Base-by-base conservation (phyloP, 2,113 vertebrate species). In the Rhinoderma darwinii region DNA sequence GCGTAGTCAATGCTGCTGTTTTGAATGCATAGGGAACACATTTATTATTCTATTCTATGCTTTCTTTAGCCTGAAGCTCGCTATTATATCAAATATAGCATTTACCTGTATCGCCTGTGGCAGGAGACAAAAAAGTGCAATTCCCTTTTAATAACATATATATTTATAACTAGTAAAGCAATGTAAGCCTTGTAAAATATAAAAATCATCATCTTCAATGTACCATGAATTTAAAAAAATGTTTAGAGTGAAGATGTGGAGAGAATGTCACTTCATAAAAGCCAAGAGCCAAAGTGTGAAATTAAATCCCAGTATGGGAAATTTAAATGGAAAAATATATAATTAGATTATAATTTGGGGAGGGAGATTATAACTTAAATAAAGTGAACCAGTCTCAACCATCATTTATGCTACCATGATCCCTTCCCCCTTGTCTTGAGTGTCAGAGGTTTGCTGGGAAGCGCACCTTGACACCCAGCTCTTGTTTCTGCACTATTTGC, bases 261-360 rank as follows among this genome's bases (percentile, higher is more conserved):
- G 30, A 77, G 51, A 77, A 77, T 77, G 44, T 77, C n/a, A 51
- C 47, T 50, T 50, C 15, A 47, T 47, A 32, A 77, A 77, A 51
- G n/a, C 44, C n/a, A 50, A 51, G n/a, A 32, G 44, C 44, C n/a
- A 30, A 76, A 32, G 47, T 77, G 75, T 51, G 44, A 77, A 77
- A 51, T 51, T 77, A 77, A 51, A 51, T 77, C 75, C 27, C 75
- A 51, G 47, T 77, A 76, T 47, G 74, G 74, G 44, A 50, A 17
- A 66, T 1, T 63, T 1, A 30, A 30, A 11, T 30, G 1, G 6
- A 7, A 66, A 32, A 66, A 66, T 32, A 18, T 17, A 27, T 15
- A 4, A 66, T 32, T 32, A 32, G 32, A 17, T 32, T 1, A 32
- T 30, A 63, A 30, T 30, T 18, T 63, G 4, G 35, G 27, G 12